Evolutionary conservation across 2,113 vertebrate species (phyloP).

Genomic region (Malaclemys terrapin): DNA sequence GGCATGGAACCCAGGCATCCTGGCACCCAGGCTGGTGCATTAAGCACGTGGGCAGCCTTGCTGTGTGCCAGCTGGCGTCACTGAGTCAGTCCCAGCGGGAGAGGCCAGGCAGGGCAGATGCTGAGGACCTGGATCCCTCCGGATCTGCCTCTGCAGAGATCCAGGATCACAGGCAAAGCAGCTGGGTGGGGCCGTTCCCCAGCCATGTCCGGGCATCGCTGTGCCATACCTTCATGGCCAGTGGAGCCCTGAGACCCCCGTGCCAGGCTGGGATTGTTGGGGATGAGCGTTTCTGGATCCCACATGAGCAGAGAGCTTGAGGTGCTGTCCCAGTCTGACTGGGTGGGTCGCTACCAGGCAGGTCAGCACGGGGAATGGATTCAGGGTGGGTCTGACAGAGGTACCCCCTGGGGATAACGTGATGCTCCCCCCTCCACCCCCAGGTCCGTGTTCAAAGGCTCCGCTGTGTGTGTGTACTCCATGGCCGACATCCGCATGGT

Average conservation of each 20-base stretch:
- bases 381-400: fast-evolving
- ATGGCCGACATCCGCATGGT: conserved; percentile 99
- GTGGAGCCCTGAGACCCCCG: background rate
- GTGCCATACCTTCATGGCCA: background rate
- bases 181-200: background rate
- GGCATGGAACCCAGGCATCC: background rate
- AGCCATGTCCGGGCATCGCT: background rate
- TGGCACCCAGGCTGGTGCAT: background rate
- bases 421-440: background rate
- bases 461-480: conserved; percentile 97
- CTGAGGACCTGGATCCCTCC: no score
- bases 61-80: background rate
- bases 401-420: background rate
- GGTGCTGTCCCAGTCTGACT: background rate
- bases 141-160: background rate
- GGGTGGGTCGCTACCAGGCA: fast-evolving
- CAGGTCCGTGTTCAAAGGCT: conserved; percentile 97
- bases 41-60: no score
- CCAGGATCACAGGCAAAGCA: background rate
- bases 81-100: background rate
- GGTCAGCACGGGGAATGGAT: fast-evolving
- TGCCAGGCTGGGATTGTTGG: background rate
- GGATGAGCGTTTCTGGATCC: background rate
- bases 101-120: background rate
- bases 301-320: background rate